phyloP scores from a whole-genome alignment of 1,140 invertebrate species.

The Aphelenchoides fujianensis region DNA sequence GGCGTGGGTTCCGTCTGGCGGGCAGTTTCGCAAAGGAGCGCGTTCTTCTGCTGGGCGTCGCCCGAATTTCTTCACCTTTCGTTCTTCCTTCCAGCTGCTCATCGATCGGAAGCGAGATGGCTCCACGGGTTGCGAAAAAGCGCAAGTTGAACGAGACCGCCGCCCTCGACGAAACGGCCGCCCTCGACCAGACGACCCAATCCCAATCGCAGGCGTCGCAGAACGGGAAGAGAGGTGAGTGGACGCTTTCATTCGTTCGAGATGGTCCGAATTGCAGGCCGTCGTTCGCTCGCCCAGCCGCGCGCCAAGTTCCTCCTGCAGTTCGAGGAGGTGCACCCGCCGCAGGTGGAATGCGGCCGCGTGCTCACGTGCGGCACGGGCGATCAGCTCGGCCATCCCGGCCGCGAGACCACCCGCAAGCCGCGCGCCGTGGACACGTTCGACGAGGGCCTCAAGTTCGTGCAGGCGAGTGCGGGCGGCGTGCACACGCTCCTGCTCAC shows the following conservation, averaged over 20 bases:
- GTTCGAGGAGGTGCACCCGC: slow-evolving; percentile 11
- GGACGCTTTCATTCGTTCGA: background rate
- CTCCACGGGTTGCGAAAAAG: slow-evolving; percentile 6
- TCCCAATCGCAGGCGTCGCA: background rate
- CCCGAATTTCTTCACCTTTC: no score
- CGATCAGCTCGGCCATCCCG: slow-evolving; percentile 58
- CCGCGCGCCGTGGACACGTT: slow-evolving; percentile 56
- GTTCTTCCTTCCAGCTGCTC: background rate
- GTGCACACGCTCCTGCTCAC: slow-evolving; percentile 56
- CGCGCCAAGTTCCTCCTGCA: slow-evolving; percentile 9
- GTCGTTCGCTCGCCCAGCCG: background rate
- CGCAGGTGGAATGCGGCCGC: slow-evolving; percentile 28
- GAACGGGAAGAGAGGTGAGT: background rate
- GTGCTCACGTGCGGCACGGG: slow-evolving; percentile 52
- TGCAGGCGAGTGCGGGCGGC: slow-evolving; percentile 56
- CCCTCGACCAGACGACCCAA: background rate
- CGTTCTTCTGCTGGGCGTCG: no score
- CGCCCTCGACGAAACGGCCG: background rate
- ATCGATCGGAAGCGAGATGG: background rate
- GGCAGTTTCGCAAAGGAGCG: background rate
- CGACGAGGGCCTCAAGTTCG: slow-evolving; percentile 38
- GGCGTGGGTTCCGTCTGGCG: background rate
- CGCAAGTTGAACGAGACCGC: background rate
- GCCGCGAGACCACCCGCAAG: slow-evolving; percentile 53
- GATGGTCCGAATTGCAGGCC: slow-evolving; percentile 5